Conservation (phyloP, 2,113 vertebrate species). For the Anoura caudifer region DNA sequence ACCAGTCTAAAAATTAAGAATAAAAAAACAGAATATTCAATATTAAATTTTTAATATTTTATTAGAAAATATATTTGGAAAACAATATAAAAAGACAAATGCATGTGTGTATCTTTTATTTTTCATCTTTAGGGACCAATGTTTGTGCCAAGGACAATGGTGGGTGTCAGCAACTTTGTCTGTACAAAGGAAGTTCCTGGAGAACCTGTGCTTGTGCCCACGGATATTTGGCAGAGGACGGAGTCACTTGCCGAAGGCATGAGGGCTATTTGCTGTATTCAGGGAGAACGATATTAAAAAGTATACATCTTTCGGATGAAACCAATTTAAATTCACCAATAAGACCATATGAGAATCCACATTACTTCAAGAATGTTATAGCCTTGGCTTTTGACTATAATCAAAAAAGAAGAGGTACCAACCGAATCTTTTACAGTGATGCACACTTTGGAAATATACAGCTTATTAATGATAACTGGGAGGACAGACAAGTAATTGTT, state of each 20-base stretch:
- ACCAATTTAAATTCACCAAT: conserved; percentile 95
- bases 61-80: not conserved
- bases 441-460: conserved; percentile 98
- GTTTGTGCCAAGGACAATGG: conserved; percentile 93
- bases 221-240: conserved; percentile 91
- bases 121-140: conserved; percentile 87
- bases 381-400: conserved; percentile 95
- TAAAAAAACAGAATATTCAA: not conserved
- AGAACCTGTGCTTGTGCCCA: conserved; percentile 95
- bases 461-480: conserved; percentile 96
- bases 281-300: conserved; percentile 95
- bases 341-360: conserved; percentile 92
- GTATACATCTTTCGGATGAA: conserved; percentile 97
- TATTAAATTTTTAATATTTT: not conserved
- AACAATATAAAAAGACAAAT: not conserved
- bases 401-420: conserved; percentile 86
- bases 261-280: conserved; percentile 97
- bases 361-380: conserved; percentile 95
- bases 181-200: conserved; percentile 89
- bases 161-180: conserved; percentile 96
- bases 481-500: conserved; percentile 88
- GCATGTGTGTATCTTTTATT: not conserved
- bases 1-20: not conserved
- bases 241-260: conserved; percentile 90
- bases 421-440: conserved; percentile 98